These are phyloP conservation scores for Petrocephalus schoutedeni DNA, from an alignment of 2,797 vertebrate species.

Conservation along the genomic window DNA sequence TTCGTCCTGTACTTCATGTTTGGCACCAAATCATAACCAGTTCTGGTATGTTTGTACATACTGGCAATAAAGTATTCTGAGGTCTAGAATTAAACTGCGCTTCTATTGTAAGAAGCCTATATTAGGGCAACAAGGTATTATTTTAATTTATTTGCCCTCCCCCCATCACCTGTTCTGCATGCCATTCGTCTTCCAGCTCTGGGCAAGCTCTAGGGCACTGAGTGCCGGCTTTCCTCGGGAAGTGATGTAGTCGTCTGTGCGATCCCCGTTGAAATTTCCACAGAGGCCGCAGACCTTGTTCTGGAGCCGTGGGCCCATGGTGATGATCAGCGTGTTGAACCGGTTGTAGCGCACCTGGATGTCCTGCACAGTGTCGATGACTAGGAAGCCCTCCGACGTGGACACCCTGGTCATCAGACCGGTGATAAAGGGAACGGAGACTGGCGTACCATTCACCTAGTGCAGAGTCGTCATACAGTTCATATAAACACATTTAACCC, in stretches of 20 bases:
- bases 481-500: not conserved
- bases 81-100: not conserved
- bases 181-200: slow-evolving; percentile 98
- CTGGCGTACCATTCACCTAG: slow-evolving; percentile 89
- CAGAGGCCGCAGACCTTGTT: slow-evolving; percentile 97
- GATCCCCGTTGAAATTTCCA: slow-evolving; percentile 93
- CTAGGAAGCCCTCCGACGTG: slow-evolving; percentile 87
- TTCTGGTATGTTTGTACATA: not conserved
- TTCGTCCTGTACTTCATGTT: not conserved
- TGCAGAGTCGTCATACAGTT: not conserved
- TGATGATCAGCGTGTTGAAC: slow-evolving; percentile 88
- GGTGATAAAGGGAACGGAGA: slow-evolving; percentile 86
- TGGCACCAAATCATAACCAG: not conserved
- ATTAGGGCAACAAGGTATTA: not conserved
- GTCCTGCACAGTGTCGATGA: slow-evolving; percentile 92
- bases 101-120: not conserved
- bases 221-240: slow-evolving; percentile 82
- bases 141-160: not conserved
- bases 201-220: slow-evolving; percentile 86
- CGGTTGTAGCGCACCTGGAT: slow-evolving; percentile 93
- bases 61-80: not conserved
- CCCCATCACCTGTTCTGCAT: slow-evolving; percentile 88
- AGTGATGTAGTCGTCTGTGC: slow-evolving; percentile 83
- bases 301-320: slow-evolving; percentile 85
- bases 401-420: slow-evolving; percentile 89